Evolutionary conservation across 2,888 invertebrate species (phyloP), one percentile per base, ranked within the genome.

Genomic region (Conistra vaccinii): DNA sequence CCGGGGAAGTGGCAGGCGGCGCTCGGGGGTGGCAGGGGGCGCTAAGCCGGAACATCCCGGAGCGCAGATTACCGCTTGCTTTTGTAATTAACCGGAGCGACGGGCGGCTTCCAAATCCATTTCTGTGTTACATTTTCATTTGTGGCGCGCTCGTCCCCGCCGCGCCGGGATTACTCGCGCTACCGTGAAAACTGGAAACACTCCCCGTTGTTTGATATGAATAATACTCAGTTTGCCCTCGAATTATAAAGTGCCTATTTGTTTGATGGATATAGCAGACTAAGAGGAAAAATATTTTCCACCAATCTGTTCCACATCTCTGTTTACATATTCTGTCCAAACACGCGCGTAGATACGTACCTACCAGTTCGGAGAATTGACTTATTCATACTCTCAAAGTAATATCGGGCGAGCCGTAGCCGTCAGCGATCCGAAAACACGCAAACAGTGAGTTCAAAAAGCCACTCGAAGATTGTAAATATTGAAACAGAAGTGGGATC

Each of bases 121-220:
- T 96, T 96, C 96, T 95, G 94, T 96, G 96, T 96, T 96, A 96
- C 96, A 96, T 96, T 96, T 96, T 96, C 96, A 96, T 96, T 96
- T 96, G 96, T 91, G 96, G 96, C 93, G 91, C 93, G 92, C 92
- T 93, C 92, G 92, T 90, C 91, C 92, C 91, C 91, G 89, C 92
- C 90, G 90, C 91, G 89, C 90, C 85, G 90, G 93, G 94, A 95
- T 94, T 95, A 95, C 92, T 92, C 89, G 90, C 92, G 93, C 92
- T 90, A 89, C 93, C 89, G 91, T 92, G 90, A 89, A 91, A 92
- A 92, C 94, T 91, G 91, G 89, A 92, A 92, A 89, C 91, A 90
- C 89, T 90, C 90, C 85, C 89, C 89, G 89, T 89, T 90, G 91
- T 91, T 93, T 92, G 90, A 89, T 91, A 91, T 88, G 87, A 91